Conservation (phyloP, 2,113 vertebrate species). For the Mastomys natalensis region DNA sequence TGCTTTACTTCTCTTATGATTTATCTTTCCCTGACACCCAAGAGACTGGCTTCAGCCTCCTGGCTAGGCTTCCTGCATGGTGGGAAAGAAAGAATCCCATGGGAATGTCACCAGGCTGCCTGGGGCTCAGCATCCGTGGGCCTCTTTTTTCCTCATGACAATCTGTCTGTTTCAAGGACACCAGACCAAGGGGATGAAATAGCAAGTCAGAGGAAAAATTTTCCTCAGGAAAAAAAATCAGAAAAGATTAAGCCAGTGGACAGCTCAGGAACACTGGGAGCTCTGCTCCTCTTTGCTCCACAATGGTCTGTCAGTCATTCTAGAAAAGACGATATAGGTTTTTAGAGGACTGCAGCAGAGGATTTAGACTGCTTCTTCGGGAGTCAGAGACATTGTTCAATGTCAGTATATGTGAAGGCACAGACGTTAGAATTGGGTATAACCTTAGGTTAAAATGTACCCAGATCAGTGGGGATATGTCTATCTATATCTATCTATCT, state of each 20-base stretch:
- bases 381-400: neutral
- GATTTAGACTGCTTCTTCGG: conserved; percentile 13
- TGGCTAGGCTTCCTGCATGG: neutral
- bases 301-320: conserved; percentile 56
- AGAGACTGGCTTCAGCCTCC: neutral
- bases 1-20: neutral
- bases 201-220: neutral
- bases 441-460: neutral
- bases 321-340: conserved; percentile 42
- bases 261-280: conserved; percentile 25
- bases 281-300: neutral
- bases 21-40: neutral
- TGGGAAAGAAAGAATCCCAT: neutral
- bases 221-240: conserved; percentile 52
- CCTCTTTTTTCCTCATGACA: conserved; percentile 5
- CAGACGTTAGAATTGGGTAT: neutral
- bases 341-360: neutral
- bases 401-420: neutral
- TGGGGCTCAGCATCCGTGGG: neutral
- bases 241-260: conserved; percentile 73
- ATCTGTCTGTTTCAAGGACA: conserved; percentile 70
- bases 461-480: rapidly evolving
- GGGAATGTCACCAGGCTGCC: neutral
- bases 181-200: conserved; percentile 41
- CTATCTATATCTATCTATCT: neutral